Evolutionary conservation across 1,140 invertebrate species (phyloP).

Genomic region (Megathymus violae): DNA sequence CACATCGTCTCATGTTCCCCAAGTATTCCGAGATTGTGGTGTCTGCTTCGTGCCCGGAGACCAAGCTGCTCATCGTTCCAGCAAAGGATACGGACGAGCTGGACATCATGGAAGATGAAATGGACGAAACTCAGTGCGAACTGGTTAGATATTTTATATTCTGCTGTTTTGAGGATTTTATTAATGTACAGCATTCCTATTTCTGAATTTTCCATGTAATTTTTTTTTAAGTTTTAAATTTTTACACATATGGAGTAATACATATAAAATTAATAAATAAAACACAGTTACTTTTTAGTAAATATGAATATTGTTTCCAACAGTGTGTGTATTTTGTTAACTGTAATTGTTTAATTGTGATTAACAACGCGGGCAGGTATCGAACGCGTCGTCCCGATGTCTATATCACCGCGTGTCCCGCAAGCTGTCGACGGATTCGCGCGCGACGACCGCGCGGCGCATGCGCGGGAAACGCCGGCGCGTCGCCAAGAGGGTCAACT

Average conservation of each 20-base stretch:
- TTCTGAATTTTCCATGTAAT: too few relatives aligned
- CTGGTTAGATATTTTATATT: conserved; percentile 44
- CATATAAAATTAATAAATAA: too few relatives aligned
- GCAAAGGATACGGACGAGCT: conserved; percentile 68
- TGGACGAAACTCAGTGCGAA: conserved; percentile 74
- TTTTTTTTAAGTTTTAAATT: too few relatives aligned
- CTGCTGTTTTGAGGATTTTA: background rate
- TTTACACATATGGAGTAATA: too few relatives aligned
- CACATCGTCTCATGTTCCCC: conserved; percentile 67
- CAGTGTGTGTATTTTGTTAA: too few relatives aligned
- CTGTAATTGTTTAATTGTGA: too few relatives aligned
- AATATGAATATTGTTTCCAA: too few relatives aligned
- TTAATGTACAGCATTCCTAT: too few relatives aligned
- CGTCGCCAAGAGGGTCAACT: conserved; percentile 59
- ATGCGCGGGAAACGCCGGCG: conserved; percentile 55
- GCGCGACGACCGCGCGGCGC: conserved; percentile 46
- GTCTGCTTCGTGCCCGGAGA: conserved; percentile 60
- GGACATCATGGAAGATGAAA: conserved; percentile 75
- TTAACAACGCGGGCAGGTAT: too few relatives aligned
- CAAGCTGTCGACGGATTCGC: conserved; percentile 59
- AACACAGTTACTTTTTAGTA: too few relatives aligned
- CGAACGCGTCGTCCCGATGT: conserved; percentile 68
- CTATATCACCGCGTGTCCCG: conserved; percentile 63
- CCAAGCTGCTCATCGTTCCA: conserved; percentile 69
- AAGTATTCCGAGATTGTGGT: conserved; percentile 68